Conservation (phyloP, 2,888 invertebrate species). For the Noctua fimbriata region DNA sequence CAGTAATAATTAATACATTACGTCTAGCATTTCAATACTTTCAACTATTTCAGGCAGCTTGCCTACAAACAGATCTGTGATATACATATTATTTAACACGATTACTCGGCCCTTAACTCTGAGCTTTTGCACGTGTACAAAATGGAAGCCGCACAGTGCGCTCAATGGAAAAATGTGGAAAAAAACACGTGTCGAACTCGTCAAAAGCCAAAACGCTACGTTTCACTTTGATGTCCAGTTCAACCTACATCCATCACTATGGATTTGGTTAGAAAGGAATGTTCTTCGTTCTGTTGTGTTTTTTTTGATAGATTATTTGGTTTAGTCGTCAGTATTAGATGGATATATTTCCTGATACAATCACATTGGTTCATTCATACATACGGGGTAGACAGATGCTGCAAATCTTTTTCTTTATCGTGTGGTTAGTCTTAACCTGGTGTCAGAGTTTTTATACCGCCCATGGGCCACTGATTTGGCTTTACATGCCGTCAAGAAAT, state of each 20-base stretch:
- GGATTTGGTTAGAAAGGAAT: slow-evolving; percentile 18
- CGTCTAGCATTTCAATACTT: neutral
- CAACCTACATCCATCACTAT: slow-evolving; percentile 31
- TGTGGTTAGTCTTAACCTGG: too few relatives aligned
- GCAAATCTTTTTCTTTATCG: neutral
- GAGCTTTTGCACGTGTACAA: slow-evolving; percentile 3
- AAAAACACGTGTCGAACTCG: slow-evolving; percentile 41
- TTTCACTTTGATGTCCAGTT: slow-evolving; percentile 49
- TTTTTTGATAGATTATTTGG: neutral
- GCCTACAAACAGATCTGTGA: neutral
- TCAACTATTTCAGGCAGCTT: neutral
- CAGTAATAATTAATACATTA: neutral
- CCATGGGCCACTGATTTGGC: too few relatives aligned
- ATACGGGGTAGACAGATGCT: neutral
- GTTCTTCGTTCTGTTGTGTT: slow-evolving; percentile 7
- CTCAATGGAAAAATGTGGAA: slow-evolving; percentile 23
- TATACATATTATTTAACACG: neutral
- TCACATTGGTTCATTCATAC: neutral
- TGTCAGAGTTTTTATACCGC: too few relatives aligned
- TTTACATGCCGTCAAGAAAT: too few relatives aligned
- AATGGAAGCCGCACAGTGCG: slow-evolving; percentile 23
- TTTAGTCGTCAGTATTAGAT: neutral
- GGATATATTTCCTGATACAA: neutral
- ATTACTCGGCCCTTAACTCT: neutral
- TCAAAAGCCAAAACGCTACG: slow-evolving; percentile 42